Evolutionary conservation across 2,113 vertebrate genomes (phyloP).

Genomic region (Indicator maculatus): DNA sequence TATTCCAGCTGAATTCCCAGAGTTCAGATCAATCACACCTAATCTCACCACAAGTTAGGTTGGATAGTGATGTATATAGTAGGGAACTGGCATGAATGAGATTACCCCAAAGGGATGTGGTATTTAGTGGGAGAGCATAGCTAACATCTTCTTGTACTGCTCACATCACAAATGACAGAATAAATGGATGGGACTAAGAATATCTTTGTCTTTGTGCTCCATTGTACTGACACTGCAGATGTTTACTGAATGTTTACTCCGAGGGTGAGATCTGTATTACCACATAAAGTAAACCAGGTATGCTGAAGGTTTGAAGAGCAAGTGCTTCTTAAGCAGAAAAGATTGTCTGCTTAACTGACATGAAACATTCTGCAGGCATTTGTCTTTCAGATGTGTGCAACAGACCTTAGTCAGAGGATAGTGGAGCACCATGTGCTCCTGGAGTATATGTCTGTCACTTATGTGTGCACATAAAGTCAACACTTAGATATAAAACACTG

Average conservation of each 20-base stretch:
- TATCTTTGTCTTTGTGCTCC: constrained; percentile 22
- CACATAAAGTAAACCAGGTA: constrained; percentile 2
- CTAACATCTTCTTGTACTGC: constrained; percentile 2
- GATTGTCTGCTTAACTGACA: background rate
- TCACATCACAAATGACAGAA: constrained; percentile 33
- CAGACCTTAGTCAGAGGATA: background rate
- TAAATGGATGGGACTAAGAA: constrained; percentile 12
- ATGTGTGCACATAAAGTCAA: background rate
- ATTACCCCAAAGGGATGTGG: constrained; percentile 40
- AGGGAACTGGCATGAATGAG: constrained; percentile 20
- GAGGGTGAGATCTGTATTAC: constrained; percentile 20
- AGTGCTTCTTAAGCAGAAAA: constrained; percentile 6
- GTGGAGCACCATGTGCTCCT: background rate
- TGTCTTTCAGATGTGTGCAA: background rate
- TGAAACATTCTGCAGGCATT: background rate
- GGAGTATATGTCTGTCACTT: background rate
- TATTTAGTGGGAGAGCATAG: background rate
- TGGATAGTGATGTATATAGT: constrained; percentile 52
- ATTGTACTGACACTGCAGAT: background rate
- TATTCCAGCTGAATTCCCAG: background rate
- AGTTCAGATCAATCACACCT: constrained; percentile 45
- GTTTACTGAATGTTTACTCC: background rate
- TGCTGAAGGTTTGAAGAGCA: constrained; percentile 8
- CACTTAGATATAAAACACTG: background rate
- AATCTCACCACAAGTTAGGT: background rate